Evolutionary conservation across 2,113 vertebrate genomes (phyloP).

Genomic region (Pangasianodon hypophthalmus): DNA sequence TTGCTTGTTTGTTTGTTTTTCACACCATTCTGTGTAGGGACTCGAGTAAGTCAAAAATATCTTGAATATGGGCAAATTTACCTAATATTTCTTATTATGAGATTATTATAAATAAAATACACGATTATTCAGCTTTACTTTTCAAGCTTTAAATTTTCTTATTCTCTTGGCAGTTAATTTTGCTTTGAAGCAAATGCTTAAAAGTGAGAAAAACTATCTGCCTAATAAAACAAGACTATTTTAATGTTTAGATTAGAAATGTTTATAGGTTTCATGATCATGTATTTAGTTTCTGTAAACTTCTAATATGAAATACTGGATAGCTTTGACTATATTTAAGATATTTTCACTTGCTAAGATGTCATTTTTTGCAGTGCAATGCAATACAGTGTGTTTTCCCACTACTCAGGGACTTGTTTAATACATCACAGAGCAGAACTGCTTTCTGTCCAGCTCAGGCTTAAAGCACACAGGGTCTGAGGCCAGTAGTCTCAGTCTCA

Average conservation of each 20-base stretch:
- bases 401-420: not conserved
- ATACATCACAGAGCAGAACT: not conserved
- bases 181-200: not conserved
- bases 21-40: too few relatives aligned
- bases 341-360: not conserved
- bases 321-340: not conserved
- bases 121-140: not conserved
- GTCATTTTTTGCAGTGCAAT: not conserved
- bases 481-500: not conserved
- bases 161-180: not conserved
- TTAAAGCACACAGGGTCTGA: not conserved
- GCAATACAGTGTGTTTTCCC: not conserved
- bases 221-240: too few relatives aligned
- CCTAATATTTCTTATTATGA: not conserved
- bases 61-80: too few relatives aligned
- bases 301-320: not conserved
- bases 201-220: not conserved
- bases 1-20: too few relatives aligned
- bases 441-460: constrained; percentile 1
- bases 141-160: not conserved
- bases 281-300: not conserved
- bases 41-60: too few relatives aligned
- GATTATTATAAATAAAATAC: not conserved
- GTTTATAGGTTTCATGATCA: not conserved
- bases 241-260: not conserved